phyloP scores from a whole-genome alignment of 2,797 vertebrate genomes.

The Sebastiscus albofasciatus region DNA sequence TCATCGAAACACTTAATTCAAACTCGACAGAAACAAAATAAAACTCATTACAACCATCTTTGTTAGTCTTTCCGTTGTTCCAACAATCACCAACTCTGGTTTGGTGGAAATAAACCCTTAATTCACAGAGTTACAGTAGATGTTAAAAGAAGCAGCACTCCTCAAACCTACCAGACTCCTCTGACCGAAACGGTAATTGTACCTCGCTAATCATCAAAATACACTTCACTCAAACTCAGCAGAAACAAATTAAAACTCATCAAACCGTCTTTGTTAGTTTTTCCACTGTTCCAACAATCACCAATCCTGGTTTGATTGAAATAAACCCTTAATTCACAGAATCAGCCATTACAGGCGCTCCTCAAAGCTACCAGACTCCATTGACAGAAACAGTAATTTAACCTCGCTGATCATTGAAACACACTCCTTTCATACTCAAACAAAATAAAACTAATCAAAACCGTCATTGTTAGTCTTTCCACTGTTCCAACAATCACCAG shows the following conservation, averaged over 20 bases:
- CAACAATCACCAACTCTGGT: not conserved
- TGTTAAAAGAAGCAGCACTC: not conserved
- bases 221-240: not conserved
- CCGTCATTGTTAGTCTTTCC: too few species aligned
- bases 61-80: too few species aligned
- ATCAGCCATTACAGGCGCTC: too few species aligned
- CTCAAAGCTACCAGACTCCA: too few species aligned
- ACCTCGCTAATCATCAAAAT: not conserved
- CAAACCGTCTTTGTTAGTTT: not conserved
- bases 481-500: too few species aligned
- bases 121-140: not conserved
- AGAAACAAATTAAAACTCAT: not conserved
- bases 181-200: not conserved
- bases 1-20: not conserved
- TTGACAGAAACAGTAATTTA: too few species aligned
- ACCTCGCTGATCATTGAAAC: too few species aligned
- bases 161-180: not conserved
- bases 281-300: too few species aligned
- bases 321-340: too few species aligned
- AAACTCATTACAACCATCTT: not conserved
- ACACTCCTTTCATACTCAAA: too few species aligned
- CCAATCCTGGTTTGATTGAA: too few species aligned
- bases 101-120: not conserved
- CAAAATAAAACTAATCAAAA: too few species aligned
- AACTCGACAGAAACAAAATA: not conserved